Evolutionary conservation across 2,888 invertebrate genomes (phyloP), one percentile per base, ranked within the genome.

Genomic region (Antheraea assamensis): DNA sequence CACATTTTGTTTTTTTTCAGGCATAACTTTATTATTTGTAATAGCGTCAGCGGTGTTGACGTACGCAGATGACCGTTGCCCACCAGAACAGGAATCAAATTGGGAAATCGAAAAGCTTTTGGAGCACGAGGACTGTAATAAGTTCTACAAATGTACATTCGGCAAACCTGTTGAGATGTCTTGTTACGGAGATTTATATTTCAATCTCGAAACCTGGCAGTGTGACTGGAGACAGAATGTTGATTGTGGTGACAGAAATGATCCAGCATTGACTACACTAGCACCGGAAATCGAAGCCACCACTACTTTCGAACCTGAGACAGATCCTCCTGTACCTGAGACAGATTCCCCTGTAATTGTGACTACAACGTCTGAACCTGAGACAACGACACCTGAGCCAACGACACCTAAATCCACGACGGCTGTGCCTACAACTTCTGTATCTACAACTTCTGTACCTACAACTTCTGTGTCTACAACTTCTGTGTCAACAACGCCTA

Each of bases 141-240:
- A 95, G 82, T 97, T 96, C 85, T 93, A 96, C 73, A 96, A 96
- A 82, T 97, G 97, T 82, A 96, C 96, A 87, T 95, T 95, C 77
- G 96, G 96, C 5, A 79, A 91, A 0, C 96, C 95, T 0, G 86
- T 96, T 2, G 96, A 95, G 79, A 95, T 95, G 81, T 82, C 83
- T 0, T 97, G 97, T 79, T 95, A 95, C 0, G 79, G 85, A 0
- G 95, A 94, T 21, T 89, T 96, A 0, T 90, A 95, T 70, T 97
- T 96, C 87, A 95, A 96, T 73, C 86, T 95, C 8, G 89, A 92
- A 21, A 92, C 85, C 21, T 85, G 85, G 84, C 92, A 95, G 78
- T 97, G 97, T 78, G 96, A 96, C 84, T 96, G 95, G 90, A 90
- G 90, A 1, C 82, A 91, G 55, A 96, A 96, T 78, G 96, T 96